phyloP scores from a whole-genome alignment of 2,797 vertebrate species.

The Neostethus bicornis region DNA sequence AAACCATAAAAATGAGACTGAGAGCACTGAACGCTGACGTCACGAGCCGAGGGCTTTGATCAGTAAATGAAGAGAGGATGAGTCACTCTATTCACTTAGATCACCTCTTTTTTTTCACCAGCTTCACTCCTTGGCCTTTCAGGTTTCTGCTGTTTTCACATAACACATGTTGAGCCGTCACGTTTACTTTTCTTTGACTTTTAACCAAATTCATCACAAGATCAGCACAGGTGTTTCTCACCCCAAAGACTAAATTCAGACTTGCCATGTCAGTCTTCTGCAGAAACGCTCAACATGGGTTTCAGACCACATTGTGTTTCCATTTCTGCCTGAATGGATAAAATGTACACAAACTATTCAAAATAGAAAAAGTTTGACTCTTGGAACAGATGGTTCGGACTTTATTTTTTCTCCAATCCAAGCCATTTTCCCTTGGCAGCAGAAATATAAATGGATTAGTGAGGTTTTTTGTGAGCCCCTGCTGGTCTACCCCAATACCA shows the following conservation, averaged over 20 bases:
- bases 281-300: slow-evolving; percentile 55
- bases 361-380: slow-evolving; percentile 58
- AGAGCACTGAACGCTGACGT: slow-evolving; percentile 41
- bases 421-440: slow-evolving; percentile 28
- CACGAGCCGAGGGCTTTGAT: slow-evolving; percentile 62
- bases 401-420: slow-evolving; percentile 14
- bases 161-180: neutral
- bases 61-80: slow-evolving; percentile 56
- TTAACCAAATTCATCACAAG: slow-evolving; percentile 5
- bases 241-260: slow-evolving; percentile 15
- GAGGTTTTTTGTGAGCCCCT: slow-evolving; percentile 28
- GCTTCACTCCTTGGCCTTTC: slow-evolving; percentile 47
- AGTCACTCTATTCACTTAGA: slow-evolving; percentile 62
- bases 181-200: slow-evolving; percentile 23
- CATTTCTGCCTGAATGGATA: slow-evolving; percentile 55
- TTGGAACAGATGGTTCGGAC: slow-evolving; percentile 67
- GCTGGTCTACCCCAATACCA: slow-evolving; percentile 38
- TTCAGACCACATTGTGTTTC: slow-evolving; percentile 40
- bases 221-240: slow-evolving; percentile 25
- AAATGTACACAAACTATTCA: slow-evolving; percentile 54
- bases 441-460: slow-evolving; percentile 48
- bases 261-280: slow-evolving; percentile 40
- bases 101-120: slow-evolving; percentile 42
- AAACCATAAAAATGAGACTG: slow-evolving; percentile 47
- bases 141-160: slow-evolving; percentile 20